Percentiles rank a stretch among this genome's conserved stretches.
phyloP scores from a whole-genome alignment of 2,888 invertebrate genomes.

The Nymphalis polychloros region DNA sequence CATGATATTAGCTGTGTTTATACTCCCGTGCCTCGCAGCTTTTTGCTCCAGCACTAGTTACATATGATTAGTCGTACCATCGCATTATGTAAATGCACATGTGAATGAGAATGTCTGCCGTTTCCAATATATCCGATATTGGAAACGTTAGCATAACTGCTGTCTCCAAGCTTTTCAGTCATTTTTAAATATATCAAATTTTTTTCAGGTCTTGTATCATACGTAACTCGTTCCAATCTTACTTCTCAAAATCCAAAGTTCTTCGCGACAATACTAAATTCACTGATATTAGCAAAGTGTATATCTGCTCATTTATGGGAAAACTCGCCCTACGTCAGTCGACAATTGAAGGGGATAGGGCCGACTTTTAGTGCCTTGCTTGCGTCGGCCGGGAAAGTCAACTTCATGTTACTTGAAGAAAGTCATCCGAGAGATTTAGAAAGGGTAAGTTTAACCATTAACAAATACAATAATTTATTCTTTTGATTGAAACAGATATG shows the following conservation, averaged over 20 bases:
- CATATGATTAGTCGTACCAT: no score
- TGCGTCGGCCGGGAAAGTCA: conserved; percentile 84
- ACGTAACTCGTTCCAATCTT: conserved; percentile 69
- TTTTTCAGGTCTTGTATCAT: conserved; percentile 80
- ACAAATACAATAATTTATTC: neutral
- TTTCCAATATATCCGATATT: neutral
- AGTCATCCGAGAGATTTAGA: conserved; percentile 88
- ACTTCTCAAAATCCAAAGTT: conserved; percentile 55
- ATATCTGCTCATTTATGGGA: conserved; percentile 87
- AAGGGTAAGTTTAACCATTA: conserved; percentile 67
- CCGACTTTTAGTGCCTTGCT: conserved; percentile 83
- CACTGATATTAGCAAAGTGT: conserved; percentile 85
- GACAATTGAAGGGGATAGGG: conserved; percentile 88
- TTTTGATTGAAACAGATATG: no score
- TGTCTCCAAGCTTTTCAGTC: neutral
- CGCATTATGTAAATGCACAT: neutral
- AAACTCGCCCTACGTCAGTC: conserved; percentile 84
- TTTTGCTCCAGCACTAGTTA: no score
- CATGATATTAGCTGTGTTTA: no score
- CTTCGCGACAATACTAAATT: conserved; percentile 81
- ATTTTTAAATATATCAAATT: conserved; percentile 10
- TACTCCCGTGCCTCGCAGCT: no score
- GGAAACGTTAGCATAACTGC: neutral
- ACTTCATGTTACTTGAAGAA: conserved; percentile 83
- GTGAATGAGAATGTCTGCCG: no score